These are phyloP conservation scores for Egretta garzetta DNA, from an alignment of 2,113 vertebrate genomes.

Conservation along the genomic window DNA sequence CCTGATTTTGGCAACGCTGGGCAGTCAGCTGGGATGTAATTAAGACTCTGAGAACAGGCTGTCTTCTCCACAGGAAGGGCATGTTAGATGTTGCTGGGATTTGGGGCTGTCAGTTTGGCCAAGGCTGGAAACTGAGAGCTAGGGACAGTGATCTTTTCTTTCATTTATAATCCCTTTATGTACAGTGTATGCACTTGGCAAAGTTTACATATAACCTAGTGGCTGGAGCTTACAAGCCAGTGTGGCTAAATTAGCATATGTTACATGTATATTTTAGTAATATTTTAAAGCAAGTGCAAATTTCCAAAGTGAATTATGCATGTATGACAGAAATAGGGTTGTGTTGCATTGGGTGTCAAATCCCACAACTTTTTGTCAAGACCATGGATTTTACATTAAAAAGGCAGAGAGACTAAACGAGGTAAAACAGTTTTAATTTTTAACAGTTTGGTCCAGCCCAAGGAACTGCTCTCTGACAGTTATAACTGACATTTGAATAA, in stretches of 20 bases:
- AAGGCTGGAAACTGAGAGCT: slow-evolving; percentile 82
- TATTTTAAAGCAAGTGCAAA: slow-evolving; percentile 87
- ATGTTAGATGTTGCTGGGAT: slow-evolving; percentile 95
- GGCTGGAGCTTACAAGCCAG: slow-evolving; percentile 77
- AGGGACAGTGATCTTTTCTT: slow-evolving; percentile 89
- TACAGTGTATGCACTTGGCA: slow-evolving; percentile 82
- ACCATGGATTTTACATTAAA: slow-evolving; percentile 88
- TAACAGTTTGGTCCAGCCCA: slow-evolving; percentile 84
- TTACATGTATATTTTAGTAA: slow-evolving; percentile 96
- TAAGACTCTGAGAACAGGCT: slow-evolving; percentile 93
- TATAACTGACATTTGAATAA: slow-evolving; percentile 93
- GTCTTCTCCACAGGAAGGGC: slow-evolving; percentile 93
- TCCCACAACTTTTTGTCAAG: slow-evolving; percentile 93
- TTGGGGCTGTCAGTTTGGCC: slow-evolving; percentile 86
- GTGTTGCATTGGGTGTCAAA: slow-evolving; percentile 86
- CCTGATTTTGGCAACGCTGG: slow-evolving; percentile 83
- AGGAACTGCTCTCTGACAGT: slow-evolving; percentile 83
- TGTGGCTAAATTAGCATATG: slow-evolving; percentile 90
- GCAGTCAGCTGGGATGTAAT: slow-evolving; percentile 96
- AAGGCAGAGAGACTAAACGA: slow-evolving; percentile 90
- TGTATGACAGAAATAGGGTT: slow-evolving; percentile 85
- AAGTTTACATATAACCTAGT: slow-evolving; percentile 84
- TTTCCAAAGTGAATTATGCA: slow-evolving; percentile 95
- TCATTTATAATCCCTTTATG: slow-evolving; percentile 95
- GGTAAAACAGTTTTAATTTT: slow-evolving; percentile 88